Evolutionary conservation across 2,797 vertebrate genomes (phyloP), one percentile per base, ranked within the genome.

Genomic region (Danionella dracula): DNA sequence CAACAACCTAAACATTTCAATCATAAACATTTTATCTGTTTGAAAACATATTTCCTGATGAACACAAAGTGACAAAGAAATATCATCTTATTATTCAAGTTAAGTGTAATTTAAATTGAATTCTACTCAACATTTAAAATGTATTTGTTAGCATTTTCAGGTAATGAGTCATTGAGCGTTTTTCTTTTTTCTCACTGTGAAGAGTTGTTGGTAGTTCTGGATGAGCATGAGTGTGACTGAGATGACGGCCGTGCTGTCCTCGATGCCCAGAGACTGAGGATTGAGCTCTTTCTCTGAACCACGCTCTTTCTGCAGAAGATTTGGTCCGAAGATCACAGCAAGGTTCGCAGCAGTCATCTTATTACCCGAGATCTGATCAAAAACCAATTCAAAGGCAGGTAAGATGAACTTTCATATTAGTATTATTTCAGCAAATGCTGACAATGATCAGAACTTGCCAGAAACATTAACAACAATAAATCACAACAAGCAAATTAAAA

Each of bases 281-380:
- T 81, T 77, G 2, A 70, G 40, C 0, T 93, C 85, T 55, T 75
- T 86, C 29, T 86, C 88, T 4, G 78, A 76, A 0, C 76, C 81
- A 45, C 79, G 76, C n/a, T 94, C 94, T 49, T 80, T 86, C 82
- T 93, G 92, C 44, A 98, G 86, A 64, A 98, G 83, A 82, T 94
- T 91, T 8, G 94, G 93, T 16, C 94, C 95, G n/a, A 98, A 98
- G 77, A 96, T 86, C 35, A 94, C 92, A 0, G 95, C 95, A 81
- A 98, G 77, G 78, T 98, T 98, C 0, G 86, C 87, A 0, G 86
- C 83, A 0, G 95, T 96, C 95, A 98, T 98, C 80, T 95, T 94
- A 79, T 98, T 98, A 4, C 95, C 95, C 0, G 84, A 77, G 50
- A 96, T 81, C 94, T 96, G 61, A 45, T 32, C 8, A 45, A 7